These are phyloP conservation scores for Porites rus DNA, from an alignment of 92 coral and sea anemone species.

Conservation along the genomic window DNA sequence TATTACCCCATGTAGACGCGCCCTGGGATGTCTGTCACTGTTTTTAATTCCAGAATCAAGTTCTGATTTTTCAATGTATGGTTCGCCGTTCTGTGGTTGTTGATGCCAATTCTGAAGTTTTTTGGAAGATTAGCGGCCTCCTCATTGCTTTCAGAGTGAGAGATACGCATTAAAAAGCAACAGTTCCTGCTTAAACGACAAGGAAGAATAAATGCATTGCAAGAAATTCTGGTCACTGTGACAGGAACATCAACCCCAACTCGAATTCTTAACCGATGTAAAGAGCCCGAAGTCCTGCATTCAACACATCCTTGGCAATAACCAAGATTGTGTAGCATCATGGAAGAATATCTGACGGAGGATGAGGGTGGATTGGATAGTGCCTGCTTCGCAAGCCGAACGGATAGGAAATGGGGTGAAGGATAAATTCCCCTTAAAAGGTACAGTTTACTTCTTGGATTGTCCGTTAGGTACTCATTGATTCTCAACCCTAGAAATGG, in stretches of 20 bases:
- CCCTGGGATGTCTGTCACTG: constrained; percentile 39
- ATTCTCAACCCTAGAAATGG: constrained; percentile 57
- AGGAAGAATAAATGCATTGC: constrained; percentile 42
- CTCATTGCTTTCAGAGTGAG: constrained; percentile 1
- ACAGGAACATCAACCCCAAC: constrained; percentile 13
- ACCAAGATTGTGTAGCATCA: constrained; percentile 59
- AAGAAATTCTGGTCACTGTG: constrained; percentile 5
- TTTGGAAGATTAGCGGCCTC: constrained; percentile 25
- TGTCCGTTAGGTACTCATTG: constrained; percentile 50
- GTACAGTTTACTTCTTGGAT: constrained; percentile 52
- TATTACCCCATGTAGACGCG: constrained; percentile 45
- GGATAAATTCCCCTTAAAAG: constrained; percentile 68
- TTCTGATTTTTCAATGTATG: constrained; percentile 50
- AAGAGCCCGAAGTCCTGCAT: constrained; percentile 52
- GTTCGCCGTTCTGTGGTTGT: constrained; percentile 49
- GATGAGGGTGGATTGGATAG: constrained; percentile 1
- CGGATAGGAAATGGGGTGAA: constrained; percentile 48
- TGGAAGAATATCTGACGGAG: constrained; percentile 41
- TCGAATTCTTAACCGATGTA: constrained; percentile 41
- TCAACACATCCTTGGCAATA: constrained; percentile 59
- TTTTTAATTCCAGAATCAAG: constrained; percentile 42
- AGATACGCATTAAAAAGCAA: constrained; percentile 21
- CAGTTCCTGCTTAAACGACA: constrained; percentile 38
- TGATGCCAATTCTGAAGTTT: constrained; percentile 54
- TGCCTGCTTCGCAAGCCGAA: constrained; percentile 59